Conservation (phyloP, 1,140 invertebrate species). For the Coptotermes formosanus region DNA sequence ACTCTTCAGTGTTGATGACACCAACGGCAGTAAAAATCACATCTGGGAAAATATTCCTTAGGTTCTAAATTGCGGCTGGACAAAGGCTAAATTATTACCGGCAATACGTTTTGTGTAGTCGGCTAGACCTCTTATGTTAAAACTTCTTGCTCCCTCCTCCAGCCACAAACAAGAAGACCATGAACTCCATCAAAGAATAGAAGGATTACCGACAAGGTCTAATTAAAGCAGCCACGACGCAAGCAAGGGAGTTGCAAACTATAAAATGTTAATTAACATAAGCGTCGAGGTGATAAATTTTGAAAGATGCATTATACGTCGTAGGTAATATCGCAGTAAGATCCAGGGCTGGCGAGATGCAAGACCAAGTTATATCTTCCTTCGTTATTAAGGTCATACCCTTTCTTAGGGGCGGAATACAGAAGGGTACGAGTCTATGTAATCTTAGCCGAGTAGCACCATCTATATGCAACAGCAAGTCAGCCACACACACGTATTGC, state of each 20-base stretch:
- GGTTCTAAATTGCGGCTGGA: too few species aligned
- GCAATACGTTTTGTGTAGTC: background rate
- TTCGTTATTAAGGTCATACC: slow-evolving; percentile 16
- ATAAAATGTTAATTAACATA: slow-evolving; percentile 34
- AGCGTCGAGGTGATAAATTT: slow-evolving; percentile 1
- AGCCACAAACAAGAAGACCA: slow-evolving; percentile 13
- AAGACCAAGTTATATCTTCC: background rate
- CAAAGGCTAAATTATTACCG: background rate
- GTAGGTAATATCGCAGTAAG: background rate
- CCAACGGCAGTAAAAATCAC: too few species aligned
- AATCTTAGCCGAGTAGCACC: background rate
- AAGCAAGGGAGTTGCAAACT: slow-evolving; percentile 22
- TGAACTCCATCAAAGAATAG: background rate
- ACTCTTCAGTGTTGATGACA: too few species aligned
- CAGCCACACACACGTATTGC: background rate
- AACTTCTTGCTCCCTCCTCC: background rate
- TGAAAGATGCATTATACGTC: background rate
- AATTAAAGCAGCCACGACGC: slow-evolving; percentile 27
- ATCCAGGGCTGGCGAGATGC: background rate
- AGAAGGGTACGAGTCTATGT: background rate
- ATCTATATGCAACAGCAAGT: background rate
- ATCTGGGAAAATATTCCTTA: too few species aligned
- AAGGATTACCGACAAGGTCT: slow-evolving; percentile 24
- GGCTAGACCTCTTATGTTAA: background rate
- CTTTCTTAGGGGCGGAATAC: background rate